Conservation (phyloP, 1,140 invertebrate genomes). For the Lasioglossum albipes region DNA sequence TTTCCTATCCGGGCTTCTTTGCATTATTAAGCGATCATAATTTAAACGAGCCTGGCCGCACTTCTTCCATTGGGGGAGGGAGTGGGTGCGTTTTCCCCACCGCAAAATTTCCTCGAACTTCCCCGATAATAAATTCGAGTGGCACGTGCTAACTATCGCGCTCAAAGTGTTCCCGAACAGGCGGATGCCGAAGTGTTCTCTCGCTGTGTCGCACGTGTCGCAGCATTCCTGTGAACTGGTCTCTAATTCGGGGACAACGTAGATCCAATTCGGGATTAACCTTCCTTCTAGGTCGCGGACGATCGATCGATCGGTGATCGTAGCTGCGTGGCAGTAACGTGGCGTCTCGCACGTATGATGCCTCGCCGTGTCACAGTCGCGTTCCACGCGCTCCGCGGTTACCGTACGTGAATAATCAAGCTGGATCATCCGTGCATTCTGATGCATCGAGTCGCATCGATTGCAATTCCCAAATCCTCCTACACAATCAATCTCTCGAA, state of each 20-base stretch:
- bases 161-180: not conserved
- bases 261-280: conserved; percentile 40
- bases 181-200: not conserved
- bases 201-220: not conserved
- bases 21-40: not conserved
- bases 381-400: conserved; percentile 52
- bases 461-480: not conserved
- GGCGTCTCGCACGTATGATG: conserved; percentile 42
- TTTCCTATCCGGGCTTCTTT: not conserved
- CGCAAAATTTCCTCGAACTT: not conserved
- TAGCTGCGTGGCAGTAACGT: conserved; percentile 36
- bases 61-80: too few relatives aligned
- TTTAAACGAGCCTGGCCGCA: not conserved
- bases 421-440: conserved; percentile 2
- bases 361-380: conserved; percentile 59
- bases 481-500: too few relatives aligned
- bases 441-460: not conserved
- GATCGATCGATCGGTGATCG: conserved; percentile 61
- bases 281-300: conserved; percentile 57
- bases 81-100: not conserved
- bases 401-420: conserved; percentile 37
- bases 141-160: not conserved
- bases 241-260: conserved; percentile 17
- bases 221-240: not conserved
- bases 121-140: not conserved